Percentiles rank a stretch among this genome's conserved stretches.
phyloP scores from a whole-genome alignment of 2,888 invertebrate genomes.

The Meteorus colon region DNA sequence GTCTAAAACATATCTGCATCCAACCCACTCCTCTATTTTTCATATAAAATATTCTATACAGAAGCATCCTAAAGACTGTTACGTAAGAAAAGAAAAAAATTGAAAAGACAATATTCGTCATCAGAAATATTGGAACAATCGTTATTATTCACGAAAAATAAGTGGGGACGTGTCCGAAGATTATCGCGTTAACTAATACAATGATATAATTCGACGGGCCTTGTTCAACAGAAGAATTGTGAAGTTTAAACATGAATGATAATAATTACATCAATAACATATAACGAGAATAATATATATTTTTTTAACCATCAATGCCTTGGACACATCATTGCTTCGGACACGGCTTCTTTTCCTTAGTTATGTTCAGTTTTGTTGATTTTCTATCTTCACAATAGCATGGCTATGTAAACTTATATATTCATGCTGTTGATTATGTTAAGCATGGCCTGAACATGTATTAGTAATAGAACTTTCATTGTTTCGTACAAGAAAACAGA shows the following conservation, averaged over 20 bases:
- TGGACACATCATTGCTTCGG: slow-evolving; percentile 48
- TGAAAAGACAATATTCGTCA: slow-evolving; percentile 29
- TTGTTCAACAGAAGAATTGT: neutral
- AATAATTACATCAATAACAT: neutral
- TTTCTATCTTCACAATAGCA: slow-evolving; percentile 5
- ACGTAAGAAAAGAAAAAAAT: slow-evolving; percentile 35
- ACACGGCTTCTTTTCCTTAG: slow-evolving; percentile 51
- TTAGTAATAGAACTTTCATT: no score
- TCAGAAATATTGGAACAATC: slow-evolving; percentile 24
- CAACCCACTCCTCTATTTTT: slow-evolving; percentile 34
- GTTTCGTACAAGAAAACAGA: no score
- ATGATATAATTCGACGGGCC: neutral
- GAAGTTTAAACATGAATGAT: neutral
- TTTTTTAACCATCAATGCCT: slow-evolving; percentile 25
- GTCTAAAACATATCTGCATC: slow-evolving; percentile 50
- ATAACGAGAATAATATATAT: neutral
- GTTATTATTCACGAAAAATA: slow-evolving; percentile 20
- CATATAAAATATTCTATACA: slow-evolving; percentile 14
- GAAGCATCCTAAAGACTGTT: slow-evolving; percentile 39
- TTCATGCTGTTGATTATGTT: slow-evolving; percentile 21
- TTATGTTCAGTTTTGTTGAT: neutral
- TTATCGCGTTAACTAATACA: neutral
- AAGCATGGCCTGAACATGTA: slow-evolving; percentile 16
- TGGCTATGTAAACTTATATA: slow-evolving; percentile 11
- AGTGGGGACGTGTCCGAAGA: slow-evolving; percentile 48